Evolutionary conservation across 2,113 vertebrate species (phyloP).

Genomic region (Apodemus sylvaticus): DNA sequence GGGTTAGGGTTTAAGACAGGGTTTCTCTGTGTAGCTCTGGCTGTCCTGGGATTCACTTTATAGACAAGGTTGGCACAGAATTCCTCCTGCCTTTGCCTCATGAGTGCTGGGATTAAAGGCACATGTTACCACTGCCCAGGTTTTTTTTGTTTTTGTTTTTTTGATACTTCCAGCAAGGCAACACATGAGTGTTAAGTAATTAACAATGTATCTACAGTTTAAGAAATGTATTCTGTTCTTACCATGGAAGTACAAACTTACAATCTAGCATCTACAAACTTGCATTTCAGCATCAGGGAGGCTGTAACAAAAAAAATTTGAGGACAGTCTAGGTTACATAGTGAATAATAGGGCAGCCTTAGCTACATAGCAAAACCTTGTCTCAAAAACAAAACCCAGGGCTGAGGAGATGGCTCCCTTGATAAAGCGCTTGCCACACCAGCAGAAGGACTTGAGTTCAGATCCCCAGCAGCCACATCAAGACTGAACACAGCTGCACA

Average conservation of each 20-base stretch:
- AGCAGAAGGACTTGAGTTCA: not conserved
- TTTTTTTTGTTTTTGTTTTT: not conserved
- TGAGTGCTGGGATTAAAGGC: no score
- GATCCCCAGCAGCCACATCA: not conserved
- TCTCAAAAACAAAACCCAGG: not conserved
- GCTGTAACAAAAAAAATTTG: not conserved
- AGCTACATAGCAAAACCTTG: not conserved
- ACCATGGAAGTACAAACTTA: not conserved
- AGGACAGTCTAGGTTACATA: not conserved
- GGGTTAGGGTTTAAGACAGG: no score
- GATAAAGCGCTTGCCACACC: not conserved
- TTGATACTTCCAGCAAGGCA: not conserved
- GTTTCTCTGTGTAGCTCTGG: no score
- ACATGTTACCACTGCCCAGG: no score
- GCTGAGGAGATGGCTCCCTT: not conserved
- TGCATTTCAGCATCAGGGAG: not conserved
- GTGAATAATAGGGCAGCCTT: no score
- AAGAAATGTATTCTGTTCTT: not conserved
- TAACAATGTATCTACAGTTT: constrained; percentile 3
- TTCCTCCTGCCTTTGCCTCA: no score
- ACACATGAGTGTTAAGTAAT: not conserved
- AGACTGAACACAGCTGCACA: not conserved
- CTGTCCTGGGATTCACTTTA: no score
- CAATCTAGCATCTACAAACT: not conserved
- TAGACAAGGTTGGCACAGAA: no score